Conservation (phyloP, 2,888 invertebrate species). For the Cephalotes varians region DNA sequence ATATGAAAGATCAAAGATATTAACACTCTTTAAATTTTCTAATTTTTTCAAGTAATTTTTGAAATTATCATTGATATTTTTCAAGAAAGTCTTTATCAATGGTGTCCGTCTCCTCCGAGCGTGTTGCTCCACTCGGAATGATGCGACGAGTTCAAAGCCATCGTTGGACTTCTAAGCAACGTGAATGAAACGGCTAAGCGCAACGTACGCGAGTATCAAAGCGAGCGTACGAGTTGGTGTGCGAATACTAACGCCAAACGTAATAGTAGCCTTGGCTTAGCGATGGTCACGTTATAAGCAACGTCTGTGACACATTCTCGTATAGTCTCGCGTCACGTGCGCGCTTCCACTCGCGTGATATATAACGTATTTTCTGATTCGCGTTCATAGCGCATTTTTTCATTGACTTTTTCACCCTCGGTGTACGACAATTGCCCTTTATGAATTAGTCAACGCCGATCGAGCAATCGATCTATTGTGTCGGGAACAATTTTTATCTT, state of each 20-base stretch:
- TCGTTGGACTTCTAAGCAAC: slow-evolving; percentile 70
- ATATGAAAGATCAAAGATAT: no score
- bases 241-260: slow-evolving; percentile 78
- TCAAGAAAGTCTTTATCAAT: background rate
- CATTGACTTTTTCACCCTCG: background rate
- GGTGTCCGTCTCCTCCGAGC: slow-evolving; percentile 15
- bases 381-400: background rate
- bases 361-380: slow-evolving; percentile 31
- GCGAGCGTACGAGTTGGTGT: slow-evolving; percentile 79
- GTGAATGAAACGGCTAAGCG: slow-evolving; percentile 79
- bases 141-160: slow-evolving; percentile 72
- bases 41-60: background rate
- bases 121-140: background rate
- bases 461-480: background rate
- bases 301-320: slow-evolving; percentile 83
- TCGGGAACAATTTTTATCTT: background rate
- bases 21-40: background rate
- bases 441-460: background rate
- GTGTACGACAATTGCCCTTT: background rate
- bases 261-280: slow-evolving; percentile 85
- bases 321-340: slow-evolving; percentile 74
- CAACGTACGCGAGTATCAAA: slow-evolving; percentile 82
- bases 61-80: background rate
- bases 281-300: slow-evolving; percentile 76
- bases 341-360: slow-evolving; percentile 70